Conservation (phyloP, 2,797 vertebrate genomes). For the Poecilia picta region DNA sequence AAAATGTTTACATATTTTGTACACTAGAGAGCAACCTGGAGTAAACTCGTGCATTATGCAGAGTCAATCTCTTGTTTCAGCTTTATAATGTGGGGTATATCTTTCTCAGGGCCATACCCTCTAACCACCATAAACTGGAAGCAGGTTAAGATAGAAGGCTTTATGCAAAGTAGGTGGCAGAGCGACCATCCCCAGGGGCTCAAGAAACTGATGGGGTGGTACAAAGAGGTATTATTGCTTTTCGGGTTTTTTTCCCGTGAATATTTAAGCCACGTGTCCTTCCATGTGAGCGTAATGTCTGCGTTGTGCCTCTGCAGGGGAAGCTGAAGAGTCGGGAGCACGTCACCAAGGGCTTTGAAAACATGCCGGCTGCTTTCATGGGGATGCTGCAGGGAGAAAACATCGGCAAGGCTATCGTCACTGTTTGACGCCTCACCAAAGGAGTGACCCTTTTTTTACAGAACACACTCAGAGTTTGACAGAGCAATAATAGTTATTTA, state of each 20-base stretch:
- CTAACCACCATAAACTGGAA: conserved; percentile 77
- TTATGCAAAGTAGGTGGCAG: conserved; percentile 78
- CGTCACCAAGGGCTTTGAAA: conserved; percentile 87
- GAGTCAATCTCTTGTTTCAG: background rate
- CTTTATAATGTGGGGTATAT: background rate
- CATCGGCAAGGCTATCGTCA: conserved; percentile 86
- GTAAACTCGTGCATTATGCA: background rate
- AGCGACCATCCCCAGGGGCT: conserved; percentile 76
- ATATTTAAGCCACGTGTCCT: background rate
- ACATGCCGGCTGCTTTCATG: conserved; percentile 91
- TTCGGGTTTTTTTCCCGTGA: background rate
- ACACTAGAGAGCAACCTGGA: background rate
- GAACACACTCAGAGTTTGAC: conserved; percentile 14
- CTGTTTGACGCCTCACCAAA: conserved; percentile 71
- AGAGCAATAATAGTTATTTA: background rate
- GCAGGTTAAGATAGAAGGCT: conserved; percentile 87
- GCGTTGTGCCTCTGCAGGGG: conserved; percentile 74
- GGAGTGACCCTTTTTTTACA: background rate
- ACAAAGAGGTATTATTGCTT: conserved; percentile 78
- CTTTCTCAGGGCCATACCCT: conserved; percentile 73
- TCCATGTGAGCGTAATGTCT: conserved; percentile 18
- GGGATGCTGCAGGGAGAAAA: conserved; percentile 89
- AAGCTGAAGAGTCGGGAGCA: conserved; percentile 86
- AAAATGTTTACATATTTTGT: background rate
- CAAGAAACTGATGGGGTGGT: conserved; percentile 83